phyloP scores from a whole-genome alignment of 2,113 vertebrate genomes.

The Etia nguti region DNA sequence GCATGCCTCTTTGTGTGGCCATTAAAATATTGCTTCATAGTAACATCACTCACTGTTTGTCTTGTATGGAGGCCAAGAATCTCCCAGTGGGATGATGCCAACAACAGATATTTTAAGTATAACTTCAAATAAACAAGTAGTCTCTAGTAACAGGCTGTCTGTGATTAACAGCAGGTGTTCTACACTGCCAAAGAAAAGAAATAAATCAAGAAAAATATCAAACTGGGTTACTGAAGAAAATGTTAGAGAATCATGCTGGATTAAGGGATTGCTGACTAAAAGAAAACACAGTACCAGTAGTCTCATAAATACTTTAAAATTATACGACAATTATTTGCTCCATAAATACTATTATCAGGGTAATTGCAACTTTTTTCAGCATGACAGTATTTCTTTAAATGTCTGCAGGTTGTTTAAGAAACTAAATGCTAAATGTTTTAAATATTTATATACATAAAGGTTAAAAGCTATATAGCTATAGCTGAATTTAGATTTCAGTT shows the following conservation, averaged over 20 bases:
- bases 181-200: not conserved
- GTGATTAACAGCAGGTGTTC: slow-evolving; percentile 28
- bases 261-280: not conserved
- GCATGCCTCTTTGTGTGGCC: not conserved
- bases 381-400: not conserved
- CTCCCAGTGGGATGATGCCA: not conserved
- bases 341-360: not conserved
- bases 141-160: not conserved
- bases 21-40: not conserved
- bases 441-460: not conserved
- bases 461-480: not conserved
- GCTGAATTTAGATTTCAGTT: not conserved
- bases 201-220: not conserved
- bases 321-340: not conserved
- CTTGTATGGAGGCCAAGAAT: not conserved
- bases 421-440: not conserved
- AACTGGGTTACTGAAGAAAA: not conserved
- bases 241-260: not conserved
- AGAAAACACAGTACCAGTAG: not conserved
- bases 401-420: not conserved
- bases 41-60: slow-evolving; percentile 8
- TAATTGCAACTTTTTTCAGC: not conserved
- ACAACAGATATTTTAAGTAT: slow-evolving; percentile 16
- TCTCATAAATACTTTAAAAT: not conserved
- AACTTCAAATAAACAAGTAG: slow-evolving; percentile 2